Percentiles rank a stretch among this genome's conserved stretches.
Evolutionary conservation across 64 coral and sea anemone species (phyloP).

Genomic region (Cladopsammia gracilis): DNA sequence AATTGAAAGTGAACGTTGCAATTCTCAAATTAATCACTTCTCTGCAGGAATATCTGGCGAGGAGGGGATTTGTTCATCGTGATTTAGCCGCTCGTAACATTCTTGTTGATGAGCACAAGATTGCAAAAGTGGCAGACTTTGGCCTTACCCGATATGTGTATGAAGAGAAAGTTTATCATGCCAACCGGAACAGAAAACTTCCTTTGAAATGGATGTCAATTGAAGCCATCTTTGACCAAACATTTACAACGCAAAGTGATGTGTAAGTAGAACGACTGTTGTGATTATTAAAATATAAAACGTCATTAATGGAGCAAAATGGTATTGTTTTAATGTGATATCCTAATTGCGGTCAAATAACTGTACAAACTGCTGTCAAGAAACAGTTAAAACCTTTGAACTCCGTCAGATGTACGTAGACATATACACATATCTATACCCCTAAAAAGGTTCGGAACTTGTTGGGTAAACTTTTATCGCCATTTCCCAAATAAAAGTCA

Average conservation of each 20-base stretch:
- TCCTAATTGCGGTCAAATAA: no score
- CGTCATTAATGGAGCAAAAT: no score
- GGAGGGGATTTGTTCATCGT: conserved; percentile 80
- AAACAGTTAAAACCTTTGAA: no score
- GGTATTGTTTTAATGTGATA: no score
- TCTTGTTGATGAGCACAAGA: conserved; percentile 77
- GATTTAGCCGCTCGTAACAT: conserved; percentile 88
- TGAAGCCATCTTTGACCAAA: conserved; percentile 93
- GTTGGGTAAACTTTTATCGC: no score
- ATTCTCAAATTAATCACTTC: not conserved
- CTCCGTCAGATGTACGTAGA: no score
- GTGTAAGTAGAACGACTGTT: conserved; percentile 62
- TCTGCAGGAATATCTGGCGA: conserved; percentile 72
- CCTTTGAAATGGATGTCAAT: conserved; percentile 92
- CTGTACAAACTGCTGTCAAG: no score
- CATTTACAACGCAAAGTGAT: conserved; percentile 78
- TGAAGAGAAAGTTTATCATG: conserved; percentile 80
- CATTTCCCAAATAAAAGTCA: no score
- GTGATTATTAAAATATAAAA: no score
- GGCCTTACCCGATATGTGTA: conserved; percentile 88
- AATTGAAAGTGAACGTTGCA: not conserved
- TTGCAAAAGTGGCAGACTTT: conserved; percentile 85
- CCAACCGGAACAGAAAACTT: conserved; percentile 62
- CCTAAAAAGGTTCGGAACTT: no score
- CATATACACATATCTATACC: no score